Evolutionary conservation across 2,113 vertebrate genomes (phyloP), one percentile per base, ranked within the genome.

Genomic region (Toxostoma redivivum): DNA sequence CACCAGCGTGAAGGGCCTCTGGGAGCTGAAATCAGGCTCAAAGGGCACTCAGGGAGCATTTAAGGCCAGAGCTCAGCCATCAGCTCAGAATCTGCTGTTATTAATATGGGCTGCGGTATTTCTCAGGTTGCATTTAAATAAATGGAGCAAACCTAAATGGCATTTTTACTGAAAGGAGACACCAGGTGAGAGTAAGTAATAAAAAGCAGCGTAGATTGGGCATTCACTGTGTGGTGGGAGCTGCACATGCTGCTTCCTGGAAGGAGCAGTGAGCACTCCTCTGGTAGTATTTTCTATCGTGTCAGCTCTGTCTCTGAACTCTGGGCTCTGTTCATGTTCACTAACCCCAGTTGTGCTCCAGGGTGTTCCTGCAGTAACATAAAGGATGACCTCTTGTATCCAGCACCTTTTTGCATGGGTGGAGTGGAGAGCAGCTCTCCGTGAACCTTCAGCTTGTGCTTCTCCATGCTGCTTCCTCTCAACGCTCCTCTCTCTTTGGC

Each of bases 401-500:
- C 96, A 79, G 94, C 92, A 96, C 91, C 85, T 97, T 96, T 95
- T 94, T 97, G 96, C 97, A 97, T 98, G 95, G 92, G 97, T 95
- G 96, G 95, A 97, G 94, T 96, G 97, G 96, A 97, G 97, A 91
- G 90, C 80, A 97, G 95, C 96, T 78, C 97, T 76, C 97, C 91
- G 96, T 97, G 97, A 97, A 95, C 97, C 98, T 98, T 97, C 97
- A 98, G 98, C 98, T 98, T 98, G 98, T 95, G 97, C 98, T 98
- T 97, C 98, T 98, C 97, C 98, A 94, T 98, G 97, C 98, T 98
- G 97, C 98, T 98, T 98, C 98, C 98, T 98, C 98, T 99, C 98
- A 98, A 98, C 97, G 98, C 98, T 99, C 98, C 98, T 98, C 98
- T 99, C 97, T 98, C 98, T 98, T 81, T 98, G 97, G 96, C 97